phyloP scores from a whole-genome alignment of 2,797 vertebrate genomes.

The Balearica regulorum region DNA sequence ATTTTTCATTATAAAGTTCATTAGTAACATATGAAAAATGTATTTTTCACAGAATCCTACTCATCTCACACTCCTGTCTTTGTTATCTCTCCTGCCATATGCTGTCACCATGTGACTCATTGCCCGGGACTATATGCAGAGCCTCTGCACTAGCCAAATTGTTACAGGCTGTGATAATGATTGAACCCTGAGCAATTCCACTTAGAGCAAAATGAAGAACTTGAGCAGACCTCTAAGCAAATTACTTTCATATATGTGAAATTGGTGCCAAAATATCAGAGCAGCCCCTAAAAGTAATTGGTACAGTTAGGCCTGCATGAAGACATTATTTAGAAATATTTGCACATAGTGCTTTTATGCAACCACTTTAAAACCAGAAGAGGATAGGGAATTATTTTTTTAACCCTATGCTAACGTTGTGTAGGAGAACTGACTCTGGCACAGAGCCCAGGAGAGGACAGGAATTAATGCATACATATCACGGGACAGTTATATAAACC shows the following conservation, averaged over 20 bases:
- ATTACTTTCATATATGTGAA: neutral
- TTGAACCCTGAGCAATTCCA: neutral
- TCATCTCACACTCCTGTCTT: neutral
- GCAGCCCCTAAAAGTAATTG: neutral
- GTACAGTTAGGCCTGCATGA: neutral
- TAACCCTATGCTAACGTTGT: neutral
- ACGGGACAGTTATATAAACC: neutral
- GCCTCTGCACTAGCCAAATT: neutral
- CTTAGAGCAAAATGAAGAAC: neutral
- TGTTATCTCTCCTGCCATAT: conserved; percentile 6
- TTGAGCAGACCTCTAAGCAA: neutral
- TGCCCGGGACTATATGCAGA: neutral
- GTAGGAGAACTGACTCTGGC: neutral
- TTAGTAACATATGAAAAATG: neutral
- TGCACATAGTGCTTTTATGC: neutral
- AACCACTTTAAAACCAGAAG: neutral
- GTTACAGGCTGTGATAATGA: neutral
- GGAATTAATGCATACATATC: neutral
- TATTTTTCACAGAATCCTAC: conserved; percentile 48
- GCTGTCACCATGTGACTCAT: neutral
- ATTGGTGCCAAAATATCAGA: neutral
- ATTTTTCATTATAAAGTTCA: conserved; percentile 4
- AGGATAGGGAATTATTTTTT: neutral
- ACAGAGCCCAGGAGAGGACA: neutral
- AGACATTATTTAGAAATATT: neutral